These are phyloP conservation scores for Pollenia angustigena DNA, from an alignment of 2,888 invertebrate genomes.

Conservation along the genomic window DNA sequence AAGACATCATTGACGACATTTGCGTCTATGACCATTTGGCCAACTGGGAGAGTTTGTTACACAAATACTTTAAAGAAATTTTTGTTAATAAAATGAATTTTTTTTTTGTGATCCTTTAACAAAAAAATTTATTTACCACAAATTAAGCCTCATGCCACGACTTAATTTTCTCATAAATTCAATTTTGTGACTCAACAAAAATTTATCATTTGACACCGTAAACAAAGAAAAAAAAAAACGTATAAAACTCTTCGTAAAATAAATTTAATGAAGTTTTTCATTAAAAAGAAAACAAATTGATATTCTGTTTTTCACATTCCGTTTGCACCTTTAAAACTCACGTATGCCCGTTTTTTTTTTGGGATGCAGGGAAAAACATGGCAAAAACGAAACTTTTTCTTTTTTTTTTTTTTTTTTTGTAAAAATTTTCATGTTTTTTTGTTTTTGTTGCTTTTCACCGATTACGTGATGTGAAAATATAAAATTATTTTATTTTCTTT, in stretches of 20 bases:
- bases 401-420: slow-evolving; percentile 20
- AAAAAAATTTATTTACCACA: too few species aligned
- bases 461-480: slow-evolving; percentile 61
- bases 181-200: neutral
- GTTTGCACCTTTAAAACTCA: slow-evolving; percentile 69
- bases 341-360: slow-evolving; percentile 61
- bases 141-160: too few species aligned
- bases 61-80: too few species aligned
- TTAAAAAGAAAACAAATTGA: slow-evolving; percentile 55
- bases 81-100: too few species aligned
- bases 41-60: too few species aligned
- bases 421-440: slow-evolving; percentile 50
- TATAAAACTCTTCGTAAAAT: slow-evolving; percentile 18
- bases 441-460: slow-evolving; percentile 25
- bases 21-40: too few species aligned
- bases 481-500: slow-evolving; percentile 39
- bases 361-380: neutral
- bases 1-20: too few species aligned
- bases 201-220: slow-evolving; percentile 18
- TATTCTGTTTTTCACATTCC: slow-evolving; percentile 55
- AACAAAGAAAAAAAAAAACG: neutral
- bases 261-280: slow-evolving; percentile 64
- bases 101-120: too few species aligned
- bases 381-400: neutral
- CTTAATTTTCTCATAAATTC: neutral